A percentile compares a stretch with the other conserved stretches of the same genome.
Conservation (phyloP, 2,113 vertebrate genomes). For the Crotalus tigris region DNA sequence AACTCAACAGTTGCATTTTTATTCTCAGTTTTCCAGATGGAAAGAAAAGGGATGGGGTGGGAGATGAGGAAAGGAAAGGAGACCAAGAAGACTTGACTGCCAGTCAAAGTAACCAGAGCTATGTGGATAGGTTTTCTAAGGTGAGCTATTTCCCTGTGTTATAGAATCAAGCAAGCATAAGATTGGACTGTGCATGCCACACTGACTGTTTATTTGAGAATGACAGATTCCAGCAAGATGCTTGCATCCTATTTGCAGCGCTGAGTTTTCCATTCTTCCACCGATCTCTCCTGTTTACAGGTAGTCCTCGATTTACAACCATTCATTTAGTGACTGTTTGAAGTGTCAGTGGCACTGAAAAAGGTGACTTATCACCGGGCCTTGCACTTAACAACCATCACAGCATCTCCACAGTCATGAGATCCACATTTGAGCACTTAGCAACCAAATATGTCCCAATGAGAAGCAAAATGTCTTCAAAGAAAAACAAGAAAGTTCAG, state of each 20-base stretch:
- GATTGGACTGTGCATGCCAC: neutral
- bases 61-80: neutral
- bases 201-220: neutral
- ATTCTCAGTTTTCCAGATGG: neutral
- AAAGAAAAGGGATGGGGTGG: neutral
- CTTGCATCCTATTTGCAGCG: neutral
- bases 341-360: too few relatives aligned
- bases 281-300: neutral
- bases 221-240: too few relatives aligned
- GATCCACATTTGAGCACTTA: too few relatives aligned
- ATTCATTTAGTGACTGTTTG: too few relatives aligned
- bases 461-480: too few relatives aligned
- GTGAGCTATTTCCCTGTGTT: neutral
- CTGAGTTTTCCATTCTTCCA: neutral
- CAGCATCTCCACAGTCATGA: too few relatives aligned
- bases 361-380: too few relatives aligned
- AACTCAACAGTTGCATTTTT: neutral
- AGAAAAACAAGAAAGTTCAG: too few relatives aligned
- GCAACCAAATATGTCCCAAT: too few relatives aligned
- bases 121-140: neutral
- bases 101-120: neutral
- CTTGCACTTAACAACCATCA: too few relatives aligned
- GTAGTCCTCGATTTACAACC: too few relatives aligned
- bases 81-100: neutral
- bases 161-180: neutral